Base-by-base conservation (phyloP, 53 echinoderm and acorn worm species). In the Echinarachnius parma region DNA sequence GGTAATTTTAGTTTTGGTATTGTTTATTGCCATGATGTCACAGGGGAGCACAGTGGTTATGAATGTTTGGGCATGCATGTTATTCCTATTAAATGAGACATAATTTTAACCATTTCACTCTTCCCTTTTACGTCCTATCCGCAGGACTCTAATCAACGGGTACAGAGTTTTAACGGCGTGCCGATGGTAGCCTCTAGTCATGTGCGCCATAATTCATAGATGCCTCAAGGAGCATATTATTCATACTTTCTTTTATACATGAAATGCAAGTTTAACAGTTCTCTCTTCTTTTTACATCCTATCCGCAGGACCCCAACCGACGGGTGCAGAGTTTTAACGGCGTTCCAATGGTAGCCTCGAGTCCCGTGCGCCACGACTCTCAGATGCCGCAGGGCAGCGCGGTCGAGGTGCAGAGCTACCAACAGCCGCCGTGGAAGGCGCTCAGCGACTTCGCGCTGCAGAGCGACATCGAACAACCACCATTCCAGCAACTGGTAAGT, bases 401-500 rank as follows among this genome's bases (percentile, higher is more conserved):
- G 62, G 96, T 96, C 0, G 96, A 96, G 47, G 96, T 96, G 48
- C 90, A 90, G 46, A 96, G 96, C 61, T 96, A 96, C 60, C 96
- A 96, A 46, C 96, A 96, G 45, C 96, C 96, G 1, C 90, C 96
- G 0, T 96, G 96, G 96, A 90, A 96, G 60, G 96, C 96, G 16
- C 91, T 96, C 60, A 96, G 91, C 42, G 96, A 96, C 83, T 96
- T 96, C 75, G 91, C 96, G 23, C 55, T 96, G 57, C 87, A 91
- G 48, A 96, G 91, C 65, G 96, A 96, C 62, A 87, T 96, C 46
- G 96, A 96, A 65, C 96, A 96, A 80, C 96, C 96, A 66, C 90
- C 96, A 61, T 96, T 96, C 84, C 96, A 96, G 78, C 96, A 96
- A 85, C 79, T 96, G 83, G 96, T 96, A 62, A 96, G 96, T 35